phyloP scores from a whole-genome alignment of 2,113 vertebrate species.

The Vulpes ferrilata region DNA sequence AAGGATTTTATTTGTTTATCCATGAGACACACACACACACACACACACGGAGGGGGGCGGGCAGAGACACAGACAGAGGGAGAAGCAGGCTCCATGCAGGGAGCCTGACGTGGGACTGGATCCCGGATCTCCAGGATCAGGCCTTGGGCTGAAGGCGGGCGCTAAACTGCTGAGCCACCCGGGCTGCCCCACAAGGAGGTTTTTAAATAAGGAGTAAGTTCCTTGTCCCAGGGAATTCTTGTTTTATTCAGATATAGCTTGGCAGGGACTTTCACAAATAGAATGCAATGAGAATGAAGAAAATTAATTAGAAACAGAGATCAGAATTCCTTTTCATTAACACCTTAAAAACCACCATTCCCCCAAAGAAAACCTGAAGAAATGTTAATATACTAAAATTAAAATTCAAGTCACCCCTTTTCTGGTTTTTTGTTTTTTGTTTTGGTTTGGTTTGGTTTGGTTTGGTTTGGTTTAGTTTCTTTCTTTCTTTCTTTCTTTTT shows the following conservation, averaged over 20 bases:
- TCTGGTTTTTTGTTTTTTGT: neutral
- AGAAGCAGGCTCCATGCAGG: too few species aligned
- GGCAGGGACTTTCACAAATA: constrained; percentile 52
- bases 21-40: too few species aligned
- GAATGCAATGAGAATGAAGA: constrained; percentile 62
- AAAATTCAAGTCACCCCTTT: constrained; percentile 6
- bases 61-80: too few species aligned
- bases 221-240: neutral
- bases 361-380: constrained; percentile 15
- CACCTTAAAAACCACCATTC: neutral
- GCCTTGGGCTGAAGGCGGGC: too few species aligned
- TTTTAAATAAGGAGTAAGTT: neutral
- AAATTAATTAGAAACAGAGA: constrained; percentile 72
- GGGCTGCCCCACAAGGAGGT: neutral
- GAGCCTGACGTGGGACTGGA: too few species aligned
- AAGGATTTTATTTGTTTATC: too few species aligned
- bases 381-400: constrained; percentile 5
- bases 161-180: too few species aligned
- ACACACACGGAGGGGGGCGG: too few species aligned
- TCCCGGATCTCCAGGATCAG: too few species aligned
- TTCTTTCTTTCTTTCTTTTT: too few species aligned
- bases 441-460: neutral
- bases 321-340: constrained; percentile 47
- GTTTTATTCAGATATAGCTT: constrained; percentile 43
- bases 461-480: neutral